A percentile compares a stretch with the other conserved stretches of the same genome.
Evolutionary conservation across 1,140 invertebrate genomes (phyloP).

Genomic region (Drosophila ironensis): DNA sequence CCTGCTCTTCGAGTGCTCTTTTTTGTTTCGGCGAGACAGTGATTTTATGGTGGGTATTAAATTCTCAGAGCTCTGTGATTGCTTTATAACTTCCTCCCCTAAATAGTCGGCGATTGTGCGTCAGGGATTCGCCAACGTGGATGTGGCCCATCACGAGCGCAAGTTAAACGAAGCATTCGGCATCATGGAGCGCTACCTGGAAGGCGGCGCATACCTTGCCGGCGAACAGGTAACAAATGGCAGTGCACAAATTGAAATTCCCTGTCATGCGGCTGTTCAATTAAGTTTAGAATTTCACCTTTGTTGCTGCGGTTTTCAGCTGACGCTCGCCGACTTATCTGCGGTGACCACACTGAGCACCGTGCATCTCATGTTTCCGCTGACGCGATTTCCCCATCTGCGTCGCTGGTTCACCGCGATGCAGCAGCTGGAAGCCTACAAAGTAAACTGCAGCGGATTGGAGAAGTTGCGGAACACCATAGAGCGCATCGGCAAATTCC

Average conservation of each 20-base stretch:
- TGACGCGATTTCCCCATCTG: slow-evolving; percentile 63
- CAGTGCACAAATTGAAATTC: slow-evolving; percentile 9
- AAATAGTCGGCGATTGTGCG: slow-evolving; percentile 73
- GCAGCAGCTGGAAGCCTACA: slow-evolving; percentile 64
- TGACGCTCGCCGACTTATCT: slow-evolving; percentile 77
- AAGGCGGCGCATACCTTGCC: slow-evolving; percentile 53
- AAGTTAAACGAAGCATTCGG: slow-evolving; percentile 67
- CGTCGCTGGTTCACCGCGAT: slow-evolving; percentile 63
- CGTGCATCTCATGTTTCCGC: slow-evolving; percentile 79
- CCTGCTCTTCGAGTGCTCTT: slow-evolving; percentile 76
- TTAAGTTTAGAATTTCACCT: slow-evolving; percentile 43
- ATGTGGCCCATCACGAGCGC: slow-evolving; percentile 64
- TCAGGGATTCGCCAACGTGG: slow-evolving; percentile 61
- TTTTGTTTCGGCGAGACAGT: slow-evolving; percentile 77
- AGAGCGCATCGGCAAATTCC: slow-evolving; percentile 59
- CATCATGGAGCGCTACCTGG: slow-evolving; percentile 63
- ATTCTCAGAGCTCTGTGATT: not conserved
- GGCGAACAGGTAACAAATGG: slow-evolving; percentile 47
- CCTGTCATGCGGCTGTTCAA: slow-evolving; percentile 22
- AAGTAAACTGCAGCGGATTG: slow-evolving; percentile 57
- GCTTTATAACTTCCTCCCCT: not conserved
- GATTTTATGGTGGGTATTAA: slow-evolving; percentile 68
- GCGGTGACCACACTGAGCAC: slow-evolving; percentile 80
- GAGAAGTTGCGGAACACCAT: slow-evolving; percentile 58
- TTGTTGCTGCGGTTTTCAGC: slow-evolving; percentile 43